Conservation (phyloP, 2,888 invertebrate species). For the Mystacides longicornis region DNA sequence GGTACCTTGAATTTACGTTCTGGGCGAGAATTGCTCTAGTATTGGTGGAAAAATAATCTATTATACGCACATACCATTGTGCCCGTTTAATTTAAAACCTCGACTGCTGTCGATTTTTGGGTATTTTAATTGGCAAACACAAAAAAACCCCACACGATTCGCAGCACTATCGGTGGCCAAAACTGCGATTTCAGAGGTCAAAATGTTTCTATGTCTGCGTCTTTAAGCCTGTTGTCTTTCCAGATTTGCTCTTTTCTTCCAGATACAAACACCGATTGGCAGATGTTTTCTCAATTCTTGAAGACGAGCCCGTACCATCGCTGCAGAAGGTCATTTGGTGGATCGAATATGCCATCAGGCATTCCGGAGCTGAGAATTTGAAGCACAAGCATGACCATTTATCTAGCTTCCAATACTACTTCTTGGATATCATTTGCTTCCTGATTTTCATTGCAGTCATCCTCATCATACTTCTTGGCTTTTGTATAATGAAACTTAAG, state of each 20-base stretch:
- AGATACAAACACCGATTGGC: slow-evolving; percentile 27
- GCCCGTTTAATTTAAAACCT: too few species aligned
- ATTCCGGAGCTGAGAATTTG: slow-evolving; percentile 40
- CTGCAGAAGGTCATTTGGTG: slow-evolving; percentile 45
- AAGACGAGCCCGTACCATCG: slow-evolving; percentile 35
- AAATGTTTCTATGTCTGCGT: too few species aligned
- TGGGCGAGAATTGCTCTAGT: too few species aligned
- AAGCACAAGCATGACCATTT: slow-evolving; percentile 32
- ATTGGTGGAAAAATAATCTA: too few species aligned
- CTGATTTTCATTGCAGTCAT: slow-evolving; percentile 18
- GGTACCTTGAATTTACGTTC: too few species aligned
- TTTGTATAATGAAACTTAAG: neutral
- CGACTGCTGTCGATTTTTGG: too few species aligned
- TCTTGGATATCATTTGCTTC: slow-evolving; percentile 10
- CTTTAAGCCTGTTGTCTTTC: too few species aligned
- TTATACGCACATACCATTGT: too few species aligned
- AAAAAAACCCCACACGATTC: too few species aligned
- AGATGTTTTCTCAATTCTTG: slow-evolving; percentile 29
- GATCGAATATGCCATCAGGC: slow-evolving; percentile 47
- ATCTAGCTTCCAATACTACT: slow-evolving; percentile 17
- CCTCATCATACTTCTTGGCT: neutral
- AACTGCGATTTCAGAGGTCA: too few species aligned
- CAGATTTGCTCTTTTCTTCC: slow-evolving; percentile 23
- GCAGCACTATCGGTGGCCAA: too few species aligned
- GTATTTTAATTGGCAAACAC: too few species aligned